These are phyloP conservation scores for Julus scandinavius DNA, from an alignment of 2,888 invertebrate genomes.

Conservation along the genomic window DNA sequence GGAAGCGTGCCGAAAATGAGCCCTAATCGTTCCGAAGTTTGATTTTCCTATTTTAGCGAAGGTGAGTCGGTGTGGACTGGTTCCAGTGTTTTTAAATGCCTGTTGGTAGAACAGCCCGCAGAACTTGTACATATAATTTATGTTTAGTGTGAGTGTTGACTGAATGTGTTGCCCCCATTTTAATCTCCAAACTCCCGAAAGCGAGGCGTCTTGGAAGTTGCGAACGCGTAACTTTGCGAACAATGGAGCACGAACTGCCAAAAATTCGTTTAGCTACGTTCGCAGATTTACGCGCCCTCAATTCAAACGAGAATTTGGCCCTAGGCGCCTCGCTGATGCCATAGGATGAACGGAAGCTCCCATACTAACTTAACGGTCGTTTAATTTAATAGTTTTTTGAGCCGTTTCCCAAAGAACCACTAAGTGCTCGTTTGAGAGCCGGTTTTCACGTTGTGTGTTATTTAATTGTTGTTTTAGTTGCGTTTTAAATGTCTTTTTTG, in stretches of 20 bases:
- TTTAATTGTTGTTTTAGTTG: slow-evolving; percentile 29
- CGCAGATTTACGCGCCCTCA: not conserved
- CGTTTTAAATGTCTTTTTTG: not conserved
- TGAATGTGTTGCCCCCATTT: not conserved
- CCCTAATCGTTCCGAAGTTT: not conserved
- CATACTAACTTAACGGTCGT: slow-evolving; percentile 6
- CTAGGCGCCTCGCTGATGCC: not conserved
- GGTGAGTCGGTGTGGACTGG: not conserved
- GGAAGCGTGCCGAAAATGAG: not conserved
- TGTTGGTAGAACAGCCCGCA: not conserved
- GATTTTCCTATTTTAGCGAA: not conserved
- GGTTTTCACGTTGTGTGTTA: not conserved
- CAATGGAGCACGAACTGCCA: not conserved
- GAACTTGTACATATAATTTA: slow-evolving; percentile 34
- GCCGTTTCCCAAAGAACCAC: slow-evolving; percentile 31
- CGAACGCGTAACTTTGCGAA: not conserved
- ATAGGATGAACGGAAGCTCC: not conserved
- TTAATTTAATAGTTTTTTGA: not conserved
- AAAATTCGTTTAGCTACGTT: not conserved
- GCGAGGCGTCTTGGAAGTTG: not conserved
- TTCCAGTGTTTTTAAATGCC: slow-evolving; percentile 35
- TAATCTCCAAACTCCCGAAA: not conserved
- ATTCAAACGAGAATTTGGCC: no score
- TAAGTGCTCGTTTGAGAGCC: not conserved
- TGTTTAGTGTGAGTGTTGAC: slow-evolving; percentile 25